Base-by-base conservation (phyloP, 2,113 vertebrate species). In the Anhinga anhinga region DNA sequence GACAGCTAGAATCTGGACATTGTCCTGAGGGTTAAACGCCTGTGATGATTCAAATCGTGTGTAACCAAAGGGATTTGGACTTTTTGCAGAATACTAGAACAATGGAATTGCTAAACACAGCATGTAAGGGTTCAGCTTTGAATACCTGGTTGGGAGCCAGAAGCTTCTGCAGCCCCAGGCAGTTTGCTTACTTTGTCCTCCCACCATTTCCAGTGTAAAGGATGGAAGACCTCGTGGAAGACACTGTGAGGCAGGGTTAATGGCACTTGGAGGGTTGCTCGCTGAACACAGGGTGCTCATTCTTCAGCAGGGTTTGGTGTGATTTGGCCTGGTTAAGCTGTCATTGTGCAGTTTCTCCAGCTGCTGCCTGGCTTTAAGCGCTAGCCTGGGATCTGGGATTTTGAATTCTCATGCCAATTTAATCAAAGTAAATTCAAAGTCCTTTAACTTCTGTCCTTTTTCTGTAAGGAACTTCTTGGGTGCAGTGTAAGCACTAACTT, bases 91-190 rank as follows among this genome's bases (percentile, higher is more conserved):
- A 45, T 55, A 40, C n/a, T 73, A 30, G 49, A 79, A 96, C 95
- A 95, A 95, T 95, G 74, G 45, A n/a, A 65, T 76, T 95, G 91
- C 96, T 93, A 87, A 97, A 70, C 84, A 89, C 84, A 95, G 96
- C 93, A 34, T 30, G 50, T 11, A 38, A 62, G 81, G 20, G 69
- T 72, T 93, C 58, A 62, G 91, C 74, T 91, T 72, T 91, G 63
- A 93, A 82, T 94, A 56, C 61, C 13, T 62, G 56, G 15, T 55
- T 52, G 55, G n/a, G 32, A 86, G 77, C 88, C 76, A 94, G 94
- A 69, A 92, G 47, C 79, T 67, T 42, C 36, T 59, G 83, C 63
- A 70, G 62, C 62, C 34, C 44, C 40, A 14, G 18, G 86, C 69
- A 67, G 34, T 52, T 58, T 36, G 58, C n/a, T 80, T 49, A 6